Conservation (phyloP, 2,888 invertebrate species). For the Drosophila lutescens region DNA sequence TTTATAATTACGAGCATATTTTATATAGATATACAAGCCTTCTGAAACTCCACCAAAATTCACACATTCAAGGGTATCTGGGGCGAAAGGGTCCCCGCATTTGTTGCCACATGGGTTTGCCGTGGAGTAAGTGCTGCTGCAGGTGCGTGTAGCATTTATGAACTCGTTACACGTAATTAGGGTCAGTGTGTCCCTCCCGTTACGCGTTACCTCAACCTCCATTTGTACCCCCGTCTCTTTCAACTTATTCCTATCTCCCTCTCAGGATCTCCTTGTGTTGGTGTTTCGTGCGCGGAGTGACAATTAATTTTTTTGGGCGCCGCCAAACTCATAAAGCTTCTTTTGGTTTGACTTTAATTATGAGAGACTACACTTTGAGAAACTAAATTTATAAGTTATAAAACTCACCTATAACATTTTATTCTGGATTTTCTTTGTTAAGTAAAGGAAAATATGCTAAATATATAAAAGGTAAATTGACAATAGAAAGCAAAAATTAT, state of each 20-base stretch:
- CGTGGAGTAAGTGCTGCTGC: constrained; percentile 34
- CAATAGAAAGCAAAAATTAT: too few relatives aligned
- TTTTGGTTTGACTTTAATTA: constrained; percentile 69
- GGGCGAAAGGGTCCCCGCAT: constrained; percentile 3
- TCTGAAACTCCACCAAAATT: not conserved
- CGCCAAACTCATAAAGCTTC: constrained; percentile 74
- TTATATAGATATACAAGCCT: too few relatives aligned
- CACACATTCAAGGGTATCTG: constrained; percentile 12
- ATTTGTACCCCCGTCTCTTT: not conserved
- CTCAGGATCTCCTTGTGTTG: constrained; percentile 20
- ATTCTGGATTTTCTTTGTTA: too few relatives aligned
- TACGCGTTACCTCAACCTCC: constrained; percentile 26
- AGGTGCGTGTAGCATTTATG: constrained; percentile 75
- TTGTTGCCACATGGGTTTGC: constrained; percentile 20
- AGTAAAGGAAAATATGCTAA: too few relatives aligned
- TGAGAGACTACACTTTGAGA: constrained; percentile 26
- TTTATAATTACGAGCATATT: not conserved
- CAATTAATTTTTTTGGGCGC: constrained; percentile 67
- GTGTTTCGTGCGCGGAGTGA: constrained; percentile 48
- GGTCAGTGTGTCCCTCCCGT: constrained; percentile 55
- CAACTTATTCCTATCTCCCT: not conserved
- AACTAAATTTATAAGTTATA: not conserved
- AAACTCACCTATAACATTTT: too few relatives aligned
- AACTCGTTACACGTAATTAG: constrained; percentile 79
- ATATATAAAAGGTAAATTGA: too few relatives aligned